phyloP scores from a whole-genome alignment of 2,113 vertebrate species.

The Hystrix cristata region DNA sequence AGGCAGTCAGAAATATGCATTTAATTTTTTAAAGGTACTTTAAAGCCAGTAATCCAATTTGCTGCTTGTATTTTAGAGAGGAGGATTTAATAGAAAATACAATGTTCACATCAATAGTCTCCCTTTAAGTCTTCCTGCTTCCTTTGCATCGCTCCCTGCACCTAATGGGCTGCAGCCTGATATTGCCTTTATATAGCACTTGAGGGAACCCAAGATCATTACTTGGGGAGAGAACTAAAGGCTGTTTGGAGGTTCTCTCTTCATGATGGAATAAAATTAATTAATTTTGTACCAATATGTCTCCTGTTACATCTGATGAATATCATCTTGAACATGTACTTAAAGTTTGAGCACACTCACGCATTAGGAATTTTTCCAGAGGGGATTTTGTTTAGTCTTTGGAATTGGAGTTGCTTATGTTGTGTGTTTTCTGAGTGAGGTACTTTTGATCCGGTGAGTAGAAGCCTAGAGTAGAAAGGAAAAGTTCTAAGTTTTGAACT shows the following conservation, averaged over 20 bases:
- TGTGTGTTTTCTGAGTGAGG: conserved; percentile 47
- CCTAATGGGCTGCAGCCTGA: conserved; percentile 71
- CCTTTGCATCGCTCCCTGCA: conserved; percentile 42
- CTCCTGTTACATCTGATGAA: conserved; percentile 77
- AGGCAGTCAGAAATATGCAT: conserved; percentile 62
- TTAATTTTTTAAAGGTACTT: conserved; percentile 78
- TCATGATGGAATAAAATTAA: conserved; percentile 78
- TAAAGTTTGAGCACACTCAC: conserved; percentile 60
- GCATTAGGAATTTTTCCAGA: conserved; percentile 46
- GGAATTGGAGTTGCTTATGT: conserved; percentile 37
- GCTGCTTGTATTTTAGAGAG: conserved; percentile 69
- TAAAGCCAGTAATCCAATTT: conserved; percentile 76
- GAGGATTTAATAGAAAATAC: conserved; percentile 74
- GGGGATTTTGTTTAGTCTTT: conserved; percentile 49
- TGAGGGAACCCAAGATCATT: conserved; percentile 74
- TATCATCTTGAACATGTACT: conserved; percentile 74
- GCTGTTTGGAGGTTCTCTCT: conserved; percentile 74
- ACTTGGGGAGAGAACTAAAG: conserved; percentile 65
- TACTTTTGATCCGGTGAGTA: conserved; percentile 34
- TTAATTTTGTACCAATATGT: conserved; percentile 78
- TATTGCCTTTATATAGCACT: conserved; percentile 66
- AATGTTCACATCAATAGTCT: conserved; percentile 68
- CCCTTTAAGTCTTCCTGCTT: conserved; percentile 72
- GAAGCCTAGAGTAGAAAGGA: not conserved
- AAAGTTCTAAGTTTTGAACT: not conserved